Evolutionary conservation across 1,140 invertebrate species (phyloP).

Genomic region (Glomeris maerens): DNA sequence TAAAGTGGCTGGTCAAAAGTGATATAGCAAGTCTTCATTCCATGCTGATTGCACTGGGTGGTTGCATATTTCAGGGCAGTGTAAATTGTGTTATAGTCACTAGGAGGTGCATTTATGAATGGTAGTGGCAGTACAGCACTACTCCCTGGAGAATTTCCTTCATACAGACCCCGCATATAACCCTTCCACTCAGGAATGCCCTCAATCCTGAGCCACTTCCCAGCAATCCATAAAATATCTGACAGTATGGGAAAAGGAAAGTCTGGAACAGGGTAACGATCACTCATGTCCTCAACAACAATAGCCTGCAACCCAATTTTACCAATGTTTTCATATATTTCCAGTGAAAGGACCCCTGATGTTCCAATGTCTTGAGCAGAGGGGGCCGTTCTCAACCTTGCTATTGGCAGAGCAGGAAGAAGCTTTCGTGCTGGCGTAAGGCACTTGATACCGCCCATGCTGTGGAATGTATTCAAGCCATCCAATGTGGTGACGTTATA

Average conservation of each 20-base stretch:
- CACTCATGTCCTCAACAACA: no score
- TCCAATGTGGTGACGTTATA: slow-evolving; percentile 20
- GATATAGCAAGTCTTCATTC: no score
- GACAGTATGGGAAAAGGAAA: background rate
- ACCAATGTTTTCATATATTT: background rate
- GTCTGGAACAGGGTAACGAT: no score
- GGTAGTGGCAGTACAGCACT: background rate
- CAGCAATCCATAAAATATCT: background rate
- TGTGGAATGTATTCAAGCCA: slow-evolving; percentile 21
- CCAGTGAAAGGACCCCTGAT: background rate
- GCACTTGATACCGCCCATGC: slow-evolving; percentile 20
- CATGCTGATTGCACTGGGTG: no score
- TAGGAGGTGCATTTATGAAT: no score
- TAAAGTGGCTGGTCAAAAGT: no score
- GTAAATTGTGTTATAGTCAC: no score
- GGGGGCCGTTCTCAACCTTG: background rate
- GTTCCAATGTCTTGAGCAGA: background rate
- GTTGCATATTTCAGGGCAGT: no score
- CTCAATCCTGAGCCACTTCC: background rate
- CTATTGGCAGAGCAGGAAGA: background rate
- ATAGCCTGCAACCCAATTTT: background rate
- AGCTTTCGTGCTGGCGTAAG: slow-evolving; percentile 7
- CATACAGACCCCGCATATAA: background rate
- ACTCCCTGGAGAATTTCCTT: no score
- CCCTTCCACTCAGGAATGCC: background rate